Conservation (phyloP, 2,113 vertebrate species). For the Pelobates fuscus region DNA sequence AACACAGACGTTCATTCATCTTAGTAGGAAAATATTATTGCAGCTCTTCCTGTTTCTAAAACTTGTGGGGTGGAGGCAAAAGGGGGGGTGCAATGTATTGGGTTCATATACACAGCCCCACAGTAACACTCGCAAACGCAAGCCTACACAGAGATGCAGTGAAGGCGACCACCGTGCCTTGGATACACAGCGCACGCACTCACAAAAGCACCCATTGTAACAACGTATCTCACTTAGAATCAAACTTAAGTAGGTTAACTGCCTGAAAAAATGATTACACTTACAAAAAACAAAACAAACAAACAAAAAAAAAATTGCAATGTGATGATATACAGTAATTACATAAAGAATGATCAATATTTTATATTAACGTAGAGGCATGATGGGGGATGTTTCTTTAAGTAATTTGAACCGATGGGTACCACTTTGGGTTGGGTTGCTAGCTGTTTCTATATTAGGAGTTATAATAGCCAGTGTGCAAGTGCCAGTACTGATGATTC, state of each 20-base stretch:
- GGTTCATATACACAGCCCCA: constrained; percentile 25
- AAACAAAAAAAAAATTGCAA: too few species aligned
- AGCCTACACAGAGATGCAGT: neutral
- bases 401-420: constrained; percentile 7
- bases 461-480: constrained; percentile 40
- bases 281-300: too few species aligned
- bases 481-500: constrained; percentile 41
- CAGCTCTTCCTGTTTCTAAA: constrained; percentile 42
- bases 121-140: constrained; percentile 11
- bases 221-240: too few species aligned
- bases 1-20: constrained; percentile 42
- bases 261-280: too few species aligned
- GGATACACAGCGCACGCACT: too few species aligned
- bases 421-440: constrained; percentile 18
- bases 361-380: too few species aligned
- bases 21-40: constrained; percentile 48
- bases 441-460: constrained; percentile 45
- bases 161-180: neutral
- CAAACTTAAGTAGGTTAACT: too few species aligned
- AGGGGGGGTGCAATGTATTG: constrained; percentile 6
- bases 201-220: too few species aligned
- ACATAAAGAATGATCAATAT: too few species aligned
- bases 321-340: too few species aligned
- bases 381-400: too few species aligned
- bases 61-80: too few species aligned